These are phyloP conservation scores for Passer montanus DNA, from an alignment of 2,113 vertebrate genomes.

Conservation along the genomic window DNA sequence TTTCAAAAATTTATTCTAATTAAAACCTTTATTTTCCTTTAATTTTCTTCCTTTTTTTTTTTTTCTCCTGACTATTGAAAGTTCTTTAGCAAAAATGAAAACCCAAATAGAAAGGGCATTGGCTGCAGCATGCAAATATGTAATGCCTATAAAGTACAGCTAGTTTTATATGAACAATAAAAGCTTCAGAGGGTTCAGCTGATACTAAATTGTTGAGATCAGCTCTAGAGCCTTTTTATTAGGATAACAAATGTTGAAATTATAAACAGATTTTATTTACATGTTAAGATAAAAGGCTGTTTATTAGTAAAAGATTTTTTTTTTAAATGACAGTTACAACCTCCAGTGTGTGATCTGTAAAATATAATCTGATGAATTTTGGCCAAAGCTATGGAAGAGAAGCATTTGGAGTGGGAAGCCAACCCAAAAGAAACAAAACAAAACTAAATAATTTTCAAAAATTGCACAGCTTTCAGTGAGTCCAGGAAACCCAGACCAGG, in stretches of 20 bases:
- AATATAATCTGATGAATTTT: neutral
- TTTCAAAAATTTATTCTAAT: neutral
- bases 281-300: constrained; percentile 32
- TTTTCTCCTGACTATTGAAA: neutral
- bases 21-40: neutral
- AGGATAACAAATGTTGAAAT: constrained; percentile 3
- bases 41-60: neutral
- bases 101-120: neutral
- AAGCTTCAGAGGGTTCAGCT: neutral
- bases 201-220: constrained; percentile 20
- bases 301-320: neutral
- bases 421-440: neutral
- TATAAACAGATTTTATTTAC: constrained; percentile 28
- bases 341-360: constrained; percentile 21
- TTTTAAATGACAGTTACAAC: neutral
- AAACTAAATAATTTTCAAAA: neutral
- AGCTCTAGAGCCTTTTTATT: constrained; percentile 19
- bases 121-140: neutral
- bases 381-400: neutral
- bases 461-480: neutral
- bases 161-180: constrained; percentile 16
- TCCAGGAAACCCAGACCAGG: neutral
- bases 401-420: neutral
- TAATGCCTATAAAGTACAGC: neutral
- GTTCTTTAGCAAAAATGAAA: neutral